phyloP scores from a whole-genome alignment of 2,113 vertebrate genomes.

The Ginglymostoma cirratum region DNA sequence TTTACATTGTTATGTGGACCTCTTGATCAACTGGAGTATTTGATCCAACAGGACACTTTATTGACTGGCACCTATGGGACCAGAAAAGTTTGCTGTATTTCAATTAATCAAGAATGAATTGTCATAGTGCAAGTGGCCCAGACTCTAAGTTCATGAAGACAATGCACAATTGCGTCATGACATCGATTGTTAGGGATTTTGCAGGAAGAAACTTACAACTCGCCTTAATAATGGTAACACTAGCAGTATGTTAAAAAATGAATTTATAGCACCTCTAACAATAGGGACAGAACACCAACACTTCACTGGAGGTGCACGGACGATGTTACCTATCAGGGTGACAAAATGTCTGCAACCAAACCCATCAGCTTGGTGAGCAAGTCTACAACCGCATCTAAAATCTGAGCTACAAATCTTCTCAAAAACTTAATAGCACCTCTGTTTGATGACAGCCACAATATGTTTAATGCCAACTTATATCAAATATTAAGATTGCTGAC shows the following conservation, averaged over 20 bases:
- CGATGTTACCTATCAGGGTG: no score
- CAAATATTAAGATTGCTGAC: background rate
- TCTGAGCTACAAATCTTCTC: no score
- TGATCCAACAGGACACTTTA: no score
- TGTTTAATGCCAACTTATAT: background rate
- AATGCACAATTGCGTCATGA: conserved; percentile 21
- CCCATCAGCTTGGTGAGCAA: no score
- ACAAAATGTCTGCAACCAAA: no score
- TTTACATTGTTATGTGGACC: no score
- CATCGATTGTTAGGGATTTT: background rate
- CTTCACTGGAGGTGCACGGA: no score
- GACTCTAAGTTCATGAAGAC: conserved; percentile 6
- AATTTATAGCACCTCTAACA: background rate
- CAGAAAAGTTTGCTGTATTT: background rate
- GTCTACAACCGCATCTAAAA: no score
- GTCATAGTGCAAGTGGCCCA: conserved; percentile 1
- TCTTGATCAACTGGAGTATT: no score
- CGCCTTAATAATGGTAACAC: background rate
- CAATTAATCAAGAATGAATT: background rate
- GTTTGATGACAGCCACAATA: background rate
- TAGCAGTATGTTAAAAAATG: background rate
- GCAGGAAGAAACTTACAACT: conserved; percentile 2
- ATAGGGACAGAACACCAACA: no score
- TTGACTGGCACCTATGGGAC: no score
- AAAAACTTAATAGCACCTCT: no score